Base-by-base conservation (phyloP, 2,888 invertebrate species). In the Morpho helenor region DNA sequence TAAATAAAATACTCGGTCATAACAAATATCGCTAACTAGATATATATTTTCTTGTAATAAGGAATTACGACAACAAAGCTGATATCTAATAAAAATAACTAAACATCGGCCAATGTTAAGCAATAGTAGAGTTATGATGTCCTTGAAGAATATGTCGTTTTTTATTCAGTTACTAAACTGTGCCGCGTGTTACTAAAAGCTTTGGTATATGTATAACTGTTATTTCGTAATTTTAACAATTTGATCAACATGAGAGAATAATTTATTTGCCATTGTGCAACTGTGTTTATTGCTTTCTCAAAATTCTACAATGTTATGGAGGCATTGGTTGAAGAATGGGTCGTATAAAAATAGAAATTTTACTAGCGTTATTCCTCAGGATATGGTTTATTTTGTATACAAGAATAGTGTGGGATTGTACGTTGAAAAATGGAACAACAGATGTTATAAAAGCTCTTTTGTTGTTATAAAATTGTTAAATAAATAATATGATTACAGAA, bases 331-430 rank as follows among this genome's bases (percentile, higher is more conserved):
- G 76, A 70, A 81, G 80, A 84, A 82, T 85, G 75, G 84, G 85
- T 85, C 86, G 82, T 65, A 65, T 77, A 74, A 75, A 84, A 86
- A 86, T 85, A 86, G 81, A 76, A 66, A 49, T 71, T 68, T 69
- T 83, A 82, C 81, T 81, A 79, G 80, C 77, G 72, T 78, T 79
- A 66, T 82, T 82, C 81, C 79, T 84, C 79, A 81, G 77, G 76
- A 84, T 79, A 79, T 46, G 46, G 49, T 47, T 55, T 49, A 55
- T 55, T 55, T 22, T 67, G 60, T 59, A 67, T 70, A 70, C 66
- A 68, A 68, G 71, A 67, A 70, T 68, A 68, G 58, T 70, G 66
- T 80, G 77, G 81, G 78, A 57, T 56, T 62, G 57, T 56, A 62
- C 60, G 52, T 59, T 51, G 31, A 45, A 46, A 41, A 16, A 53